These are phyloP conservation scores for Lepidiolamprologus cunningtoni DNA, from an alignment of 2,113 vertebrate genomes.

Conservation along the genomic window DNA sequence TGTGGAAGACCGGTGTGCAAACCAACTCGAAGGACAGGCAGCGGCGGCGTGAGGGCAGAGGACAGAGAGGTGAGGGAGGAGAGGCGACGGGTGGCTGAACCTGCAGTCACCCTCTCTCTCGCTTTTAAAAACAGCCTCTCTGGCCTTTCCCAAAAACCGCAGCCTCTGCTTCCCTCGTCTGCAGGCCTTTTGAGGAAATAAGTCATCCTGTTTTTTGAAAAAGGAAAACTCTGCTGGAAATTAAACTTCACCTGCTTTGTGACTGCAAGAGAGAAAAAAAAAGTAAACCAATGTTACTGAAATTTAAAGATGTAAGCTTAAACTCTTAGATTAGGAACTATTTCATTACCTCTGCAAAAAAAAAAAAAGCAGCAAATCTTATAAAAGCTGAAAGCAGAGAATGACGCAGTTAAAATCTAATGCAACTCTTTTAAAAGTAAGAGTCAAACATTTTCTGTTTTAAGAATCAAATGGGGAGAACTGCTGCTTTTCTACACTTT, in stretches of 20 bases:
- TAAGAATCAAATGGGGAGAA: neutral
- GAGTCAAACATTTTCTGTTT: neutral
- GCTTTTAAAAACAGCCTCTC: neutral
- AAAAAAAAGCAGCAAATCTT: neutral
- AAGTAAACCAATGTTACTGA: neutral
- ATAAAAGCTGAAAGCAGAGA: neutral
- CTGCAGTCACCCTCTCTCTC: constrained; percentile 74
- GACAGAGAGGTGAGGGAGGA: neutral
- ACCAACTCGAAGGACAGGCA: neutral
- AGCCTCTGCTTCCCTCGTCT: neutral
- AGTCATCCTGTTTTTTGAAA: neutral
- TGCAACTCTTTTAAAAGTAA: fast-evolving
- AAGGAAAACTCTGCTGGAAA: neutral
- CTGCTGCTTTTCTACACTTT: neutral
- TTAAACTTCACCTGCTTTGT: neutral
- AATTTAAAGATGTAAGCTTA: neutral
- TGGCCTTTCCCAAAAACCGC: neutral
- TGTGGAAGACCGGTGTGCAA: constrained; percentile 81
- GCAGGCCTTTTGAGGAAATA: neutral
- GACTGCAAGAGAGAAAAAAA: fast-evolving
- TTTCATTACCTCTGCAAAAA: neutral
- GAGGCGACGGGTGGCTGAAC: constrained; percentile 72
- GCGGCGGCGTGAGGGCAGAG: neutral
- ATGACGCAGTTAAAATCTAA: neutral
- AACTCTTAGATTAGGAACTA: neutral